Conservation (phyloP, 2,113 vertebrate species). For the Myanophis thanlyinensis region DNA sequence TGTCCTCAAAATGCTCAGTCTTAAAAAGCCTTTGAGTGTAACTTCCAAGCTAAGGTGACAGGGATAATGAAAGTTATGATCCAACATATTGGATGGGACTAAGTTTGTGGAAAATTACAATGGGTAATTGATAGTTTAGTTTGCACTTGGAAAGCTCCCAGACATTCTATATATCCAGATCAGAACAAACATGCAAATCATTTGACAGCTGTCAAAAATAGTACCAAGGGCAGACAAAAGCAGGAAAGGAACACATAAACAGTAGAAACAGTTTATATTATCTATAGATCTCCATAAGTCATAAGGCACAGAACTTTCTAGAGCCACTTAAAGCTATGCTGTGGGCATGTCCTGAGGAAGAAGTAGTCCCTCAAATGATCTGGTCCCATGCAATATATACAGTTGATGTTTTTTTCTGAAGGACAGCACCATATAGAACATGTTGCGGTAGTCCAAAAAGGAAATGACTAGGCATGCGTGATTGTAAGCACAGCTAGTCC, state of each 20-base stretch:
- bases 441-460: not conserved
- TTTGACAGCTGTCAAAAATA: not conserved
- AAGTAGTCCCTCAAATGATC: not conserved
- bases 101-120: not conserved
- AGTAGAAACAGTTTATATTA: not conserved
- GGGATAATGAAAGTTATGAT: not conserved
- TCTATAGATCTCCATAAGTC: not conserved
- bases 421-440: not conserved
- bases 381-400: not conserved
- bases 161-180: not conserved
- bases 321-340: not conserved
- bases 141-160: not conserved
- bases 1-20: not conserved
- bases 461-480: not conserved
- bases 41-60: not conserved
- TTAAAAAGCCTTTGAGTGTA: not conserved
- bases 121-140: not conserved
- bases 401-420: not conserved
- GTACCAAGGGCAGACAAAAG: not conserved
- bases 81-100: not conserved
- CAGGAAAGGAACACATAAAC: not conserved
- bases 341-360: not conserved
- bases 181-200: not conserved
- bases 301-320: not conserved
- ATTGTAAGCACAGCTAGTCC: not conserved